These are phyloP conservation scores for Lacerta agilis DNA, from an alignment of 2,797 vertebrate genomes.

Conservation along the genomic window DNA sequence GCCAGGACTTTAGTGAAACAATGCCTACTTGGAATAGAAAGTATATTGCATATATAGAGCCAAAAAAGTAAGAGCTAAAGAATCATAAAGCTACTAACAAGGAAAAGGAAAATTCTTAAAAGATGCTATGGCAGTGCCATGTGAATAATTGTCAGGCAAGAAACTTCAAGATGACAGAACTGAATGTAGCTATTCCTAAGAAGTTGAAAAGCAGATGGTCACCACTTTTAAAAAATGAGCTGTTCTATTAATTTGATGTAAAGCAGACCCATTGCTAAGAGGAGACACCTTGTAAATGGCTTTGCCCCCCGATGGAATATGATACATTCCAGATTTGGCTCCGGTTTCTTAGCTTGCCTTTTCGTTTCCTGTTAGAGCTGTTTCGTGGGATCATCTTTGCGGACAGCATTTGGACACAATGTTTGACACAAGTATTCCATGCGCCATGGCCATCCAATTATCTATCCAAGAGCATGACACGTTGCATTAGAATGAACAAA, in stretches of 20 bases:
- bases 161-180: slow-evolving; percentile 38
- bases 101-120: slow-evolving; percentile 43
- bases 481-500: not conserved
- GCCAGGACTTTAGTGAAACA: slow-evolving; percentile 54
- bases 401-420: not conserved
- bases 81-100: slow-evolving; percentile 46
- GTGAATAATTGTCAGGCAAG: slow-evolving; percentile 39
- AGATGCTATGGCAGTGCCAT: slow-evolving; percentile 26
- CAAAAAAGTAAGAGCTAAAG: slow-evolving; percentile 35
- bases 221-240: slow-evolving; percentile 30
- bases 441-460: not conserved
- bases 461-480: not conserved
- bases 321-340: slow-evolving; percentile 33
- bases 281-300: slow-evolving; percentile 45
- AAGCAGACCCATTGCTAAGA: slow-evolving; percentile 36
- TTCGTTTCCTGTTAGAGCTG: not conserved
- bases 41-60: slow-evolving; percentile 36
- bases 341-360: slow-evolving; percentile 10
- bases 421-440: not conserved
- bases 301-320: slow-evolving; percentile 19
- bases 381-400: not conserved
- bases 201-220: slow-evolving; percentile 32
- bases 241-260: slow-evolving; percentile 37
- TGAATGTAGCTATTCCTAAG: slow-evolving; percentile 38
- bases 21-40: slow-evolving; percentile 26